Evolutionary conservation across 2,113 vertebrate species (phyloP), one percentile per base, ranked within the genome.

Genomic region (Scolopax mira): DNA sequence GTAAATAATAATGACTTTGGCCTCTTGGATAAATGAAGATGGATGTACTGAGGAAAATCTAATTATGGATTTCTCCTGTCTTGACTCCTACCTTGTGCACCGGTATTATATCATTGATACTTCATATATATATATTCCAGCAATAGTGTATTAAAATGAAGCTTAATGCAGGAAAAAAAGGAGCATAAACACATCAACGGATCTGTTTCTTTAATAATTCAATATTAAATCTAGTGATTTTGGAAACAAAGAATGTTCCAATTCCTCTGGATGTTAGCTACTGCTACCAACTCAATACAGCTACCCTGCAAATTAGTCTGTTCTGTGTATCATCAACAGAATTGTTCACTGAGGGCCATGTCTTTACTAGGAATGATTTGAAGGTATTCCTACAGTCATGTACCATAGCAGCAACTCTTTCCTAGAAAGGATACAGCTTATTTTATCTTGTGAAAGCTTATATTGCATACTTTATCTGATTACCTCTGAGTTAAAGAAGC

Each of bases 1-100:
- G 93, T 94, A 97, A 96, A 97, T 93, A 97, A 95, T 96, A 97
- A 96, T 93, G 94, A 77, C 74, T 94, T 83, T 79, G 84, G 54
- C 54, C 79, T 88, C 94, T 79, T 90, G 83, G 61, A 94, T 96
- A 95, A 96, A 96, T 94, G 93, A 96, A 97, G 96, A 96, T 95
- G 66, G 85, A 93, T 95, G 65, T 55, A 93, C 69, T 96, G 88
- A 91, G 83, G 78, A 96, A 96, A 96, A 96, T 93, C 88, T 96
- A 93, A 85, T 96, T 95, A 95, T 85, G 62, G 91, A 96, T 94
- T 95, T 90, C 77, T 95, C 24, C 42, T 93, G 23, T 64, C 73
- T 92, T 82, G 69, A 58, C 39, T 93, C 37, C 71, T 91, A 44
- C 62, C 90, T 83, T 79, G 27, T 65, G 57, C 15, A 12, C 46